phyloP scores from a whole-genome alignment of 2,797 vertebrate species.

The Acrossocheilus fasciatus region DNA sequence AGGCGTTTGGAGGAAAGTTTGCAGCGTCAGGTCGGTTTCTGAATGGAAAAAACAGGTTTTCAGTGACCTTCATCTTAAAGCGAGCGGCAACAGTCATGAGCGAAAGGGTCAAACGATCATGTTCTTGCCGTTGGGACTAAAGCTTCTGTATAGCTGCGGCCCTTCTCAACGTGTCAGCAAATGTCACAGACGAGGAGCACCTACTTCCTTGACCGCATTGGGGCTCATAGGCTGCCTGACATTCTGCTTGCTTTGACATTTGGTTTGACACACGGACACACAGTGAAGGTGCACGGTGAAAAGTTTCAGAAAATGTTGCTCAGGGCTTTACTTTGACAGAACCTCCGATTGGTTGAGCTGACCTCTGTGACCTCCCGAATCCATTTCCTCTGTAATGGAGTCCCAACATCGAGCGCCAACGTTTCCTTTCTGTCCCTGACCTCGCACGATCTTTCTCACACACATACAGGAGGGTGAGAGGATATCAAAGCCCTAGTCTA shows the following conservation, averaged over 20 bases:
- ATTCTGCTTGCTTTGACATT: conserved; percentile 58
- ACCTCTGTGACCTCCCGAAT: conserved; percentile 43
- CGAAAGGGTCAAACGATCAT: conserved; percentile 43
- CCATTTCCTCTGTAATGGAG: conserved; percentile 45
- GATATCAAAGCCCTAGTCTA: conserved; percentile 38
- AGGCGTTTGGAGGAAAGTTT: conserved; percentile 20
- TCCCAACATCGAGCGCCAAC: conserved; percentile 35
- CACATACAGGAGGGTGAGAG: conserved; percentile 37
- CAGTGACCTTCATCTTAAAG: conserved; percentile 41
- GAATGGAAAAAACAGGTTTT: conserved; percentile 31
- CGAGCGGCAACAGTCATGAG: background rate
- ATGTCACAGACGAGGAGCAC: conserved; percentile 55
- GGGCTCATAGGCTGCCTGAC: conserved; percentile 45
- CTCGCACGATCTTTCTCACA: background rate
- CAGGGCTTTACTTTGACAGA: conserved; percentile 48
- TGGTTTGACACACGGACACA: conserved; percentile 33
- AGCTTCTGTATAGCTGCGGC: conserved; percentile 12
- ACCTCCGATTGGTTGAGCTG: conserved; percentile 44
- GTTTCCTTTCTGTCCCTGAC: conserved; percentile 33
- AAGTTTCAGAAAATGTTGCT: conserved; percentile 55
- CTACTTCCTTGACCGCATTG: conserved; percentile 16
- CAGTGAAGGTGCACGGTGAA: conserved; percentile 39
- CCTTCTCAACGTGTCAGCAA: conserved; percentile 50
- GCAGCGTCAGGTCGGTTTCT: background rate
- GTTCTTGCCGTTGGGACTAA: conserved; percentile 37